Evolutionary conservation across 1,140 invertebrate species (phyloP).

Genomic region (Achatina immaculata): DNA sequence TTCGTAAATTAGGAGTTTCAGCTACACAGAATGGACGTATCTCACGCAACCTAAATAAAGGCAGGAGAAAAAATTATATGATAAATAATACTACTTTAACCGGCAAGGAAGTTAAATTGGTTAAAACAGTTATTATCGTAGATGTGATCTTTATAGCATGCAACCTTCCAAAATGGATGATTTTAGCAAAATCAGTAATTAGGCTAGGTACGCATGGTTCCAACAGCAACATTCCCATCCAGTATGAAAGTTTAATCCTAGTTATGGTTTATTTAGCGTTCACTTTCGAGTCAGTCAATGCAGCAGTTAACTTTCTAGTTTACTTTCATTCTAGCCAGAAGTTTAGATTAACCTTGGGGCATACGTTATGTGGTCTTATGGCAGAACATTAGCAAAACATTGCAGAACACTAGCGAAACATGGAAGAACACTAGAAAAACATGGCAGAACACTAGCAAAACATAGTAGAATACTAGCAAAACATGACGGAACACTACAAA

Average conservation of each 20-base stretch:
- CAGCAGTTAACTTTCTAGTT: not conserved
- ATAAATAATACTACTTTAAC: not conserved
- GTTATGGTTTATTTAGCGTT: not conserved
- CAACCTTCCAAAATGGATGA: not conserved
- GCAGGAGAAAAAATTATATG: not conserved
- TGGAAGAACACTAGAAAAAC: too few species aligned
- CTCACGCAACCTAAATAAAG: not conserved
- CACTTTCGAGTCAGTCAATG: not conserved
- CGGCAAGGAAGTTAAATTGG: not conserved
- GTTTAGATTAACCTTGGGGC: not conserved
- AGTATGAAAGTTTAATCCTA: not conserved
- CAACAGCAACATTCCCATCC: not conserved
- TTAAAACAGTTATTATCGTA: not conserved
- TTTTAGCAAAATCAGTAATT: not conserved
- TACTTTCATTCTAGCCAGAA: not conserved
- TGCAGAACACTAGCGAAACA: too few species aligned
- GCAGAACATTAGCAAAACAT: too few species aligned
- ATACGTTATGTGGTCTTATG: not conserved
- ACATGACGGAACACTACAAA: too few species aligned
- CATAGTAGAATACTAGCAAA: too few species aligned
- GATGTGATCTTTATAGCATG: not conserved
- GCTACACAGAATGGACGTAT: not conserved
- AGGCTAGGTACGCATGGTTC: not conserved
- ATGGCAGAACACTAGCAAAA: too few species aligned
- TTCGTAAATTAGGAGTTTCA: not conserved